Percentiles rank a stretch among this genome's conserved stretches.
phyloP scores from a whole-genome alignment of 2,888 invertebrate genomes.

The Tipula helvola region DNA sequence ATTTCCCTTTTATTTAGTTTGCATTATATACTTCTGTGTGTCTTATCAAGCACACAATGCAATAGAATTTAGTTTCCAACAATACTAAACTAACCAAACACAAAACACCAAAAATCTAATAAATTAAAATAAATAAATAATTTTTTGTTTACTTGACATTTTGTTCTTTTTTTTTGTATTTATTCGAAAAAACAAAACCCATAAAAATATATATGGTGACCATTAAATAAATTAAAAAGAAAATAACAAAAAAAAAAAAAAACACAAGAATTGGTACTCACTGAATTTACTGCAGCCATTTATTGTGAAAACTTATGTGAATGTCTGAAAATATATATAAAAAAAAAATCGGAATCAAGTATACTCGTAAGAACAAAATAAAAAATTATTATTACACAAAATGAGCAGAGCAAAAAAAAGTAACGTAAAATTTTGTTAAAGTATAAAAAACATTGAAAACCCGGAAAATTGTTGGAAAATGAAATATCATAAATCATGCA shows the following conservation, averaged over 20 bases:
- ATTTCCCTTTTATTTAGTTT: neutral
- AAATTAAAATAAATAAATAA: neutral
- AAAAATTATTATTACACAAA: neutral
- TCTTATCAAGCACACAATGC: neutral
- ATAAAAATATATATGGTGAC: neutral
- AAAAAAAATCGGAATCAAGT: neutral
- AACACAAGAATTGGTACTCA: constrained; percentile 5
- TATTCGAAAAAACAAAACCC: neutral
- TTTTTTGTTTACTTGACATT: neutral
- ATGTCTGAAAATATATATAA: neutral
- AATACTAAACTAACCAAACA: neutral
- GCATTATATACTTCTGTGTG: neutral
- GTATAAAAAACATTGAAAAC: neutral
- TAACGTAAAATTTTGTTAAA: neutral
- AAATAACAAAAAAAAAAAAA: neutral
- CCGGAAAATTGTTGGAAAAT: neutral
- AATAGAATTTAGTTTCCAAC: neutral
- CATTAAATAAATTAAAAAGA: constrained; percentile 5
- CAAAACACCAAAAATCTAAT: neutral
- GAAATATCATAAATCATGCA: constrained; percentile 8
- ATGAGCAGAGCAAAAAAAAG: neutral
- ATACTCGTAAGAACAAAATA: neutral
- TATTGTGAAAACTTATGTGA: constrained; percentile 7
- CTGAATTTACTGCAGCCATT: constrained; percentile 10
- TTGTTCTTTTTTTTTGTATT: neutral